phyloP scores from a whole-genome alignment of 2,113 vertebrate species.

The Benthochromis sp. region DNA sequence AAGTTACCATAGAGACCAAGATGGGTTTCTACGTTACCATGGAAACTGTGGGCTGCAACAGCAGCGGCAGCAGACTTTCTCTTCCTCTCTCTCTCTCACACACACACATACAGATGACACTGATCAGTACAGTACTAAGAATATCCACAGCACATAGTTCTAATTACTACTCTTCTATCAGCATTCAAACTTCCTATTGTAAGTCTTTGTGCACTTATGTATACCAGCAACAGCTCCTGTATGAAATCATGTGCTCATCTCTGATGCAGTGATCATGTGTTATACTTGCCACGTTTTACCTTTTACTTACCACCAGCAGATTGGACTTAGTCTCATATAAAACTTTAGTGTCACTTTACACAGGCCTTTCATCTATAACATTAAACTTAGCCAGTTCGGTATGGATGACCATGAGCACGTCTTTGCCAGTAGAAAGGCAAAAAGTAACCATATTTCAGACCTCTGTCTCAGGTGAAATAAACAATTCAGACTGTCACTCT shows the following conservation, averaged over 20 bases:
- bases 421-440: not conserved
- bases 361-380: not conserved
- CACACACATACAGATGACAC: constrained; percentile 28
- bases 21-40: constrained; percentile 72
- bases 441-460: not conserved
- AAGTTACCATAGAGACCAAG: constrained; percentile 82
- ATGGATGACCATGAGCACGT: not conserved
- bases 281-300: not conserved
- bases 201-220: not conserved
- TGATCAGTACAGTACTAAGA: constrained; percentile 71
- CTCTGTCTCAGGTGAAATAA: not conserved
- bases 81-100: not conserved
- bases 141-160: constrained; percentile 53
- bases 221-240: not conserved
- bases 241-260: not conserved
- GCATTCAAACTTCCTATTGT: constrained; percentile 13
- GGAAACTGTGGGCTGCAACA: constrained; percentile 73
- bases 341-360: not conserved
- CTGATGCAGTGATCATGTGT: not conserved
- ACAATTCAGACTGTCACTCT: not conserved
- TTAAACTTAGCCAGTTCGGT: not conserved
- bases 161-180: constrained; percentile 56
- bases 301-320: not conserved
- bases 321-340: not conserved
- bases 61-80: constrained; percentile 43